A percentile compares a stretch with the other conserved stretches of the same genome.
These are phyloP conservation scores for Zaprionus lachaisei DNA, from an alignment of 1,140 invertebrate genomes.

Conservation along the genomic window DNA sequence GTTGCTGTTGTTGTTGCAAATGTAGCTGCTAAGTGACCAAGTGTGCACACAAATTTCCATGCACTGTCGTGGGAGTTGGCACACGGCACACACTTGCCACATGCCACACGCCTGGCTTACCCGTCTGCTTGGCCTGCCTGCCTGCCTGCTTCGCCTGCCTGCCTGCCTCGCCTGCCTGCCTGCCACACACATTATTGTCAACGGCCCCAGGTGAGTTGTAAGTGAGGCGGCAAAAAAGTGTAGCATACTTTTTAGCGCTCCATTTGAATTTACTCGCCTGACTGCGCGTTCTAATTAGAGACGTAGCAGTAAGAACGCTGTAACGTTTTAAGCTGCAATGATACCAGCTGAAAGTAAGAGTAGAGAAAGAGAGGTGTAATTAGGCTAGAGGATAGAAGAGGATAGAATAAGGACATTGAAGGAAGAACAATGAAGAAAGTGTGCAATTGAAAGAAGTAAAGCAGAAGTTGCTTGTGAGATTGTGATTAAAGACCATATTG, in stretches of 20 bases:
- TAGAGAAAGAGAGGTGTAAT: background rate
- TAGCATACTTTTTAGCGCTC: constrained; percentile 48
- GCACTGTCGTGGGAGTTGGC: constrained; percentile 31
- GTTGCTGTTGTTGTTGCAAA: constrained; percentile 29
- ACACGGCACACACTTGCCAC: constrained; percentile 20
- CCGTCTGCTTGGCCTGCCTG: background rate
- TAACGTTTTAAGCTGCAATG: background rate
- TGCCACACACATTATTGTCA: constrained; percentile 19
- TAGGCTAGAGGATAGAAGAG: background rate
- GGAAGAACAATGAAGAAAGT: background rate
- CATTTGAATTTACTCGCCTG: constrained; percentile 37
- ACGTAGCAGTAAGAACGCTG: background rate
- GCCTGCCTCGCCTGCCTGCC: background rate
- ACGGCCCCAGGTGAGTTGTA: constrained; percentile 6
- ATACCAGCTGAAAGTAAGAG: constrained; percentile 23
- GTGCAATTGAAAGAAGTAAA: too few relatives aligned
- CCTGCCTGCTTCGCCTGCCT: background rate
- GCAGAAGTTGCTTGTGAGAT: too few relatives aligned
- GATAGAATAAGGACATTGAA: background rate
- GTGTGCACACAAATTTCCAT: constrained; percentile 48
- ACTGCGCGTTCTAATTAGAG: constrained; percentile 41
- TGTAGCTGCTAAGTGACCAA: constrained; percentile 44
- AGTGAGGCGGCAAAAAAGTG: constrained; percentile 25
- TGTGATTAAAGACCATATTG: too few relatives aligned
- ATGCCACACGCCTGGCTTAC: constrained; percentile 7